Evolutionary conservation across 2,797 vertebrate species (phyloP), one percentile per base, ranked within the genome.

Genomic region (Parauchenoglanis ngamensis): DNA sequence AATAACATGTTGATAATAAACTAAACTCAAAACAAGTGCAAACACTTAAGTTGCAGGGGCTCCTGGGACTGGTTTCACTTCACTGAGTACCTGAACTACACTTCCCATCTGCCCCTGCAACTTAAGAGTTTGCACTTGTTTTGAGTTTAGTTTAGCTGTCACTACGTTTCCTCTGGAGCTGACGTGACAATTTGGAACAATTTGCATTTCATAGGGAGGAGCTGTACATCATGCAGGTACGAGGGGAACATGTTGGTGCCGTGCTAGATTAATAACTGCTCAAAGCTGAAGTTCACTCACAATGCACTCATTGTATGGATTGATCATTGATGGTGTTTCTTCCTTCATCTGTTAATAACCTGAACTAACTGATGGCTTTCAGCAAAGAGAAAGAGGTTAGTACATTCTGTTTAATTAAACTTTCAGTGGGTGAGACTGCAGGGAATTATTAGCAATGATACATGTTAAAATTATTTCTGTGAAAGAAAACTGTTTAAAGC

Each of bases 361-460:
- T 73, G 25, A 63, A 56, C 4, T 3, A 10, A 52, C 23, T 63
- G 8, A 91, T 90, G 87, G 90, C 90, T 91, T 90, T 86, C 75
- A 92, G 77, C 68, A 85, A 40, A 44, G 73, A 31, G 35, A 90
- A 86, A 76, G 90, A 87, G 90, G 89, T 89, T 54, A 86, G 91
- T 83, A 73, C 17, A 72, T 82, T 76, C 19, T 67, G 31, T 67
- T 90, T 57, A 2, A 82, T 80, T 61, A 6, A 73, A 46, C 70
- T 73, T 46, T 2, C 25, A 7, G 8, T 72, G 70, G 19, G 19
- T 44, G n/a, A 44, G 12, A 75, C 23, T 49, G 44, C 23, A 46
- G 21, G 23, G 44, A 75, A 49, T 46, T 25, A 19, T 17, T 28
- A 78, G 13, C 46, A n/a, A 54, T 54, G 13, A 31, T 77, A 8